Evolutionary conservation across 92 coral and sea anemone genomes (phyloP).

Genomic region (Anthopleura xanthogrammica): DNA sequence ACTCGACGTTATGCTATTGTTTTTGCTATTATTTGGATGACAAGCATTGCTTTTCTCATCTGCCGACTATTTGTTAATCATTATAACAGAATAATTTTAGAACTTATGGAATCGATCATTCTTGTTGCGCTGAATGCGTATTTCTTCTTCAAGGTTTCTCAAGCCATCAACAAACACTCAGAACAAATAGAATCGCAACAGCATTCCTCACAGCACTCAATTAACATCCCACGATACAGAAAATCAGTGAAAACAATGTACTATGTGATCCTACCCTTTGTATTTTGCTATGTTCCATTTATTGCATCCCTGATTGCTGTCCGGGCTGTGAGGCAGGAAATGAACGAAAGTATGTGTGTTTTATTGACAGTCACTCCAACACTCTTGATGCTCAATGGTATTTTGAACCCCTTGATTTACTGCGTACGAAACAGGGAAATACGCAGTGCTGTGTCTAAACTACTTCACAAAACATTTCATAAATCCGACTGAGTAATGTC

Average conservation of each 20-base stretch:
- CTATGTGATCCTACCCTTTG: not conserved
- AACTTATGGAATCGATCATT: not conserved
- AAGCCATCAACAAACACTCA: slow-evolving; percentile 2
- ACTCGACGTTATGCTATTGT: not conserved
- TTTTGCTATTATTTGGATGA: not conserved
- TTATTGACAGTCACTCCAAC: not conserved
- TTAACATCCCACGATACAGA: slow-evolving; percentile 8
- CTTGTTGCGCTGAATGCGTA: not conserved
- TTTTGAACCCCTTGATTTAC: slow-evolving; percentile 15
- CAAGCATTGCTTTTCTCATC: not conserved
- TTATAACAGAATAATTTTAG: not conserved
- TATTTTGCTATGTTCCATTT: slow-evolving; percentile 17
- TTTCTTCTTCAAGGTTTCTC: slow-evolving; percentile 12
- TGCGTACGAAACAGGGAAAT: slow-evolving; percentile 19
- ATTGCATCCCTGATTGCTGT: not conserved
- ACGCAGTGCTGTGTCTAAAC: slow-evolving; percentile 3
- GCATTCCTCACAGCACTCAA: not conserved
- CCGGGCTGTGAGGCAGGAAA: not conserved
- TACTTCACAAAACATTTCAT: too few relatives aligned
- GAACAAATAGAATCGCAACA: slow-evolving; percentile 10
- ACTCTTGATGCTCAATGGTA: not conserved
- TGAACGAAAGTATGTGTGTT: not conserved
- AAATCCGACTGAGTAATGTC: too few relatives aligned
- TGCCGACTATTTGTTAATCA: not conserved
- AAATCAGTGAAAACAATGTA: slow-evolving; percentile 5